Evolutionary conservation across 2,797 vertebrate genomes (phyloP), one percentile per base, ranked within the genome.

Genomic region (Delichon dasypus): DNA sequence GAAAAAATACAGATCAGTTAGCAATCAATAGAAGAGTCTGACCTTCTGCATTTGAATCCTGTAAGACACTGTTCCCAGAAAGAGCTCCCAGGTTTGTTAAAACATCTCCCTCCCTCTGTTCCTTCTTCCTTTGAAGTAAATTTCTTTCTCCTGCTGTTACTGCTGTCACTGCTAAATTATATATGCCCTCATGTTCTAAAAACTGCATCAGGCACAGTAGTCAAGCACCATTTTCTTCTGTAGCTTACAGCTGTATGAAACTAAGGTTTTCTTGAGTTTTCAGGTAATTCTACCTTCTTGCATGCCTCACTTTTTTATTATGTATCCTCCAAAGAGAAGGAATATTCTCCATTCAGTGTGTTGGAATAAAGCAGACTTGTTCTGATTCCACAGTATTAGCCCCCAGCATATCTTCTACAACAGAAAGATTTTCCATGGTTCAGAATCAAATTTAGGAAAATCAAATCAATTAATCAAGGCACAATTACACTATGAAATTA

Each of bases 101-200:
- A 93, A 85, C 32, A 81, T 65, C 62, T 91, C 61, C 51, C 76
- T 93, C 38, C 50, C 65, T 85, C 91, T 91, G 34, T 54, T 94
- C 87, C 62, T 81, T 84, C 42, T 73, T 77, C 53, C 91, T 96
- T 91, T 96, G 95, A 95, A 95, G 91, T 93, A 71, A 89, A 92
- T 89, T 83, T 92, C 66, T 80, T 91, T 89, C 89, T 88, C 40
- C 70, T 91, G 51, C 30, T 0, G 0, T 48, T 92, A 87, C 70
- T 89, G 73, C 92, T 92, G 89, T 93, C 88, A 81, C 62, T 95
- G 66, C 73, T 95, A 94, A 95, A 95, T 94, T 93, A 94, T 90
- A 93, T 67, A 94, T 94, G 79, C 30, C 44, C 60, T 92, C 81
- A 1, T 93, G 85, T 85, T 83, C 68, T 83, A 89, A 95, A 95